Conservation (phyloP, 35 echinoderm and acorn worm genomes). For the Lytechinus variegatus region DNA sequence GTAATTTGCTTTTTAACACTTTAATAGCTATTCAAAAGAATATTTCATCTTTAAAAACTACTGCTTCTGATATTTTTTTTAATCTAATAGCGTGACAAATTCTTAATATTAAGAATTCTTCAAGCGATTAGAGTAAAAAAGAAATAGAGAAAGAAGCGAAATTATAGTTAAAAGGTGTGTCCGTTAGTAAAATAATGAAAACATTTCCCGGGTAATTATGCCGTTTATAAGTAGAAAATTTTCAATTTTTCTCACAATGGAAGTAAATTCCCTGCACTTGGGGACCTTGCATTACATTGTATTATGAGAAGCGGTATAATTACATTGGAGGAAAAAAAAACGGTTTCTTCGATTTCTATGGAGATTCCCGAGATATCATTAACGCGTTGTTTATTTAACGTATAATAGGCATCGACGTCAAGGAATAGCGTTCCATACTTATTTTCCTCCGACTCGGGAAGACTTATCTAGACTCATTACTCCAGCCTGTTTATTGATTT, state of each 20-base stretch:
- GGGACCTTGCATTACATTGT: neutral
- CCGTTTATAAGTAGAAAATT: neutral
- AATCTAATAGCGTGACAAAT: no score
- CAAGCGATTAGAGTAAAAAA: no score
- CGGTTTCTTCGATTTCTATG: neutral
- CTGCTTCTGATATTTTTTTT: no score
- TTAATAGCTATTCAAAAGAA: no score
- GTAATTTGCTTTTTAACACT: no score
- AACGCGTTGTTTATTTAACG: conserved; percentile 43
- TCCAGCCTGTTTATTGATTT: conserved; percentile 46
- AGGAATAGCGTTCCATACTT: conserved; percentile 30
- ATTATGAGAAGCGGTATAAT: neutral
- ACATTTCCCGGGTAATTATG: neutral
- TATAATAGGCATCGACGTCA: conserved; percentile 31
- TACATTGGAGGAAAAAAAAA: neutral
- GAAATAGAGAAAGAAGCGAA: no score
- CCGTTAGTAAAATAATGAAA: neutral
- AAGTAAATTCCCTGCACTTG: neutral
- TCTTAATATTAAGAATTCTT: no score
- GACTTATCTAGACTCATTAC: conserved; percentile 37
- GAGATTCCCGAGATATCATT: conserved; percentile 23
- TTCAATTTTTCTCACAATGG: neutral
- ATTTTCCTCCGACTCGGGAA: neutral
- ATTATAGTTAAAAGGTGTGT: no score
- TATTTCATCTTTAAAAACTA: no score